Evolutionary conservation across 2,113 vertebrate species (phyloP).

Genomic region (Narcine bancroftii): DNA sequence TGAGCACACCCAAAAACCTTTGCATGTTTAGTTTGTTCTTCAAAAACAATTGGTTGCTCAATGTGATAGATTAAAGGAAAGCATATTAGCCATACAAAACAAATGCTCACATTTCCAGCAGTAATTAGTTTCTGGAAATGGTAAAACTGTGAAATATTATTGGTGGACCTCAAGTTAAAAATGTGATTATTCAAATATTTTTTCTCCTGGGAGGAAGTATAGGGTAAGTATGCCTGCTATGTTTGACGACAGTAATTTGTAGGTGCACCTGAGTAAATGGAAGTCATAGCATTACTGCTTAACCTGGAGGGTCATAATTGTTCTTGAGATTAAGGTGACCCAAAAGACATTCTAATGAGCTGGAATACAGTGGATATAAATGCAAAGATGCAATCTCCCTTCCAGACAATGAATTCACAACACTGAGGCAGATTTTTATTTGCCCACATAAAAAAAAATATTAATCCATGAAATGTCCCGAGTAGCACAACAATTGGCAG

Average conservation of each 20-base stretch:
- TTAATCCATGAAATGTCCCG: background rate
- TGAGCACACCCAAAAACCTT: background rate
- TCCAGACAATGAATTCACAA: background rate
- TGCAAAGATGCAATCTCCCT: background rate
- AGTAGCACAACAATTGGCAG: background rate
- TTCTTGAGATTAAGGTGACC: background rate
- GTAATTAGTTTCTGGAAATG: background rate
- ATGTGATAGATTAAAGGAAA: background rate
- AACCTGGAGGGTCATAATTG: background rate
- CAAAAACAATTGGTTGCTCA: background rate
- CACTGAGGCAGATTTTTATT: background rate
- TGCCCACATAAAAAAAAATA: background rate
- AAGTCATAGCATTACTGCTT: background rate
- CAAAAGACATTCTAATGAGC: too few relatives aligned
- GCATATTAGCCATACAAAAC: background rate
- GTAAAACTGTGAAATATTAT: background rate
- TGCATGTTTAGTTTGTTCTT: slow-evolving; percentile 16
- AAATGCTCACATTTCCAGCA: background rate
- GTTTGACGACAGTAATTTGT: background rate
- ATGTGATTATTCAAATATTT: background rate
- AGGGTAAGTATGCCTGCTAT: background rate
- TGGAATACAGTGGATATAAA: background rate
- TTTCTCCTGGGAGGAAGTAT: background rate
- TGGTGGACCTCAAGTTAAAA: background rate
- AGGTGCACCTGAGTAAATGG: background rate